These are phyloP conservation scores for Nesometra sesokonis DNA, from an alignment of 35 echinoderm and acorn worm genomes.

Conservation along the genomic window DNA sequence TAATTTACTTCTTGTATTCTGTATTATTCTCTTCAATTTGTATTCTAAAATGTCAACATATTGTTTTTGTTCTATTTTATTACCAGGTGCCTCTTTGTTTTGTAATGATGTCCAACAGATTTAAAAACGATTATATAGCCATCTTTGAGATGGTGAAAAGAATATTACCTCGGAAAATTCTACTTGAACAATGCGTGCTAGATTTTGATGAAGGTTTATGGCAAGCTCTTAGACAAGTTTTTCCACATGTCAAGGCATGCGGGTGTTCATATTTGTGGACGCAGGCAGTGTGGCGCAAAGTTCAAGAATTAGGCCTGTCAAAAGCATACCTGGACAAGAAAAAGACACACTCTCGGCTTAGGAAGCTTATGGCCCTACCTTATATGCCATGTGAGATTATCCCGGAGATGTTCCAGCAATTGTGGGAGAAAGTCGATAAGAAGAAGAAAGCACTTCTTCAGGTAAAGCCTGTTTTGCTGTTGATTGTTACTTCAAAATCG, in stretches of 20 bases:
- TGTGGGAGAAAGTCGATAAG: constrained; percentile 1
- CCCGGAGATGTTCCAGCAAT: neutral
- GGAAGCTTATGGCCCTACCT: constrained; percentile 14
- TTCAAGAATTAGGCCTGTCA: neutral
- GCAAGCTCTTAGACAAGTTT: neutral
- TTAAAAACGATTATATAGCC: constrained; percentile 2
- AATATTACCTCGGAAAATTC: neutral
- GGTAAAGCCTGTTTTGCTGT: neutral
- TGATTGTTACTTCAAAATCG: neutral
- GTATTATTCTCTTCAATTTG: neutral
- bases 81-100: constrained; percentile 1
- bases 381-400: constrained; percentile 32
- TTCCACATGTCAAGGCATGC: neutral
- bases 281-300: neutral
- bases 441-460: neutral
- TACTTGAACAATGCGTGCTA: neutral
- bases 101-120: constrained; percentile 11
- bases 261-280: constrained; percentile 2
- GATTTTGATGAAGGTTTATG: neutral
- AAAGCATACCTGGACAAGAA: neutral
- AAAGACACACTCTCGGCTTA: neutral
- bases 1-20: too few species aligned
- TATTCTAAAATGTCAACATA: neutral
- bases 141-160: neutral
- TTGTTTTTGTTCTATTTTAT: neutral